Base-by-base conservation (phyloP, 2,888 invertebrate species). In the Dyspetes luteomarginatus region DNA sequence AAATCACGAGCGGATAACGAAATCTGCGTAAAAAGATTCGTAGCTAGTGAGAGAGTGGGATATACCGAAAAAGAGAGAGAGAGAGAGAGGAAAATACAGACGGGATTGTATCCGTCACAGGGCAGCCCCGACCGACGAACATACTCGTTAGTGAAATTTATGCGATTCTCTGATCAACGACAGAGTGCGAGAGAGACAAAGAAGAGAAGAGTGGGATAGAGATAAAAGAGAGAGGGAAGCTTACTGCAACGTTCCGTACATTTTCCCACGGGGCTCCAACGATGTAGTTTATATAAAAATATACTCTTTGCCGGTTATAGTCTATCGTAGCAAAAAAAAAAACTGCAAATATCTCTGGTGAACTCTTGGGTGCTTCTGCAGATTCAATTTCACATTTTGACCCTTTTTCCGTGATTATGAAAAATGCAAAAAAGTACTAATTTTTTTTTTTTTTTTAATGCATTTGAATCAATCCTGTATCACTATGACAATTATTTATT, bases 131-230 rank as follows among this genome's bases (percentile, higher is more conserved):
- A 55, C 64, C 71, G 68, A 69, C 75, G 83, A 76, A 75, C 74
- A 71, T 41, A 78, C 83, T 83, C 81, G 83, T 84, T 82, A 83
- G 82, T 56, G 50, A 75, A 83, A 84, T 84, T 84, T 84, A 84
- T 83, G 82, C 82, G 75, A 78, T 82, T 79, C 58, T 76, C 68
- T 67, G 69, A 78, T 67, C 69, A 69, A 69, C 56, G 50, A 43
- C 74, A 56, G 58, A 68, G 50, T 55, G 43, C 4, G 26, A 36
- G 58, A 15, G 19, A 60, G 24, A 12, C 15, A 24, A 52, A 52
- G 12, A 7, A 52, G 22, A 24, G 52, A 22, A 52, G 52, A 52
- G 52, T 5, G 22, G 5, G 48, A n/a, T n/a, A 15, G 19, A 60
- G n/a, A n/a, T n/a, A n/a, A n/a, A 62, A 7, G 15, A n/a, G 30